Conservation (phyloP, 1,140 invertebrate species). For the Zaprionus ghesquierei region DNA sequence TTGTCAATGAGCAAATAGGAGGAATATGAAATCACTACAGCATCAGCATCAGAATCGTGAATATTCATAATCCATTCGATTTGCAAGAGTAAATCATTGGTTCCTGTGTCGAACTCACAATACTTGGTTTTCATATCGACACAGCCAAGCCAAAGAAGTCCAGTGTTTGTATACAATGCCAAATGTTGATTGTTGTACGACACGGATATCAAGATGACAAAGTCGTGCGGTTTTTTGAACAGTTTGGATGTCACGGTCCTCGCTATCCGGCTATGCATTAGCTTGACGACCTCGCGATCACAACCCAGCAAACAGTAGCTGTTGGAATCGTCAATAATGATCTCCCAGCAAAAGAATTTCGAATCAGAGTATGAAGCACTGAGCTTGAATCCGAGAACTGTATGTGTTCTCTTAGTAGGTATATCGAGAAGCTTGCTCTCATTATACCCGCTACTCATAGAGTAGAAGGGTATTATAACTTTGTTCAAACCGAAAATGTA, state of each 20-base stretch:
- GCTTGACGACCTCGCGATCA: conserved; percentile 70
- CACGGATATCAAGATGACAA: conserved; percentile 87
- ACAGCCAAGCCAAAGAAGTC: conserved; percentile 93
- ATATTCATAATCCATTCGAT: conserved; percentile 86
- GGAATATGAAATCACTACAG: conserved; percentile 77
- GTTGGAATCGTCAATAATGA: conserved; percentile 76
- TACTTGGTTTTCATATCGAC: conserved; percentile 92
- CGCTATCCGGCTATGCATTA: conserved; percentile 63
- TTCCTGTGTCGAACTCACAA: conserved; percentile 92
- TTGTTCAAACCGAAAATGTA: no score
- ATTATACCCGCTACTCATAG: no score
- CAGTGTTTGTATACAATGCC: conserved; percentile 93
- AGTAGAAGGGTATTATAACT: no score
- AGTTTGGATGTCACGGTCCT: conserved; percentile 58
- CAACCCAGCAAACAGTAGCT: conserved; percentile 74
- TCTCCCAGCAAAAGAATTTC: conserved; percentile 76
- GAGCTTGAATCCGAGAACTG: background rate
- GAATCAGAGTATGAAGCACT: conserved; percentile 51
- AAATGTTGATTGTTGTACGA: conserved; percentile 93
- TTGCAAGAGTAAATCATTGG: conserved; percentile 89
- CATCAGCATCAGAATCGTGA: conserved; percentile 64
- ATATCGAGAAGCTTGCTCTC: conserved; percentile 91
- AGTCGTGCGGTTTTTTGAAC: conserved; percentile 71
- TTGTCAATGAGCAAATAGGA: conserved; percentile 89
- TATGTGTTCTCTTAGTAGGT: conserved; percentile 85